Evolutionary conservation across 2,797 vertebrate species (phyloP).

Genomic region (Ispidina lecontei): DNA sequence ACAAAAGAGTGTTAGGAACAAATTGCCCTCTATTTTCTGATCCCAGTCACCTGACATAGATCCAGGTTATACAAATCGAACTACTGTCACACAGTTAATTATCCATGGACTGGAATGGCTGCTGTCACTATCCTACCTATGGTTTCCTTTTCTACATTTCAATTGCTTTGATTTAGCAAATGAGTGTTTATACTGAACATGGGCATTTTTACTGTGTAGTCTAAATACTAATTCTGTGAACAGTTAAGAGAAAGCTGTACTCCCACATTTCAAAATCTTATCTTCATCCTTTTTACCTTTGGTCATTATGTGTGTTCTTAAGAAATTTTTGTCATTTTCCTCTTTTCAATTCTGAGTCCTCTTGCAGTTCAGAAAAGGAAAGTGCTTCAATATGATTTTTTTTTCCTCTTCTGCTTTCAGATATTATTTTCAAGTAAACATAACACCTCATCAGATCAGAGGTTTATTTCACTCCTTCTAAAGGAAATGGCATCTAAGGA

Average conservation of each 20-base stretch:
- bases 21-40: slow-evolving; percentile 36
- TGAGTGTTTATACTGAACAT: not conserved
- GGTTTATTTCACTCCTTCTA: not conserved
- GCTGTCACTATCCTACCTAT: not conserved
- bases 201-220: not conserved
- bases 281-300: not conserved
- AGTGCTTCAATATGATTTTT: not conserved
- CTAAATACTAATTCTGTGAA: not conserved
- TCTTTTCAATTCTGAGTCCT: not conserved
- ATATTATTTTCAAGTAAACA: slow-evolving; percentile 1
- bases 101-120: not conserved
- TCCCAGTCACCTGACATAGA: not conserved
- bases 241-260: not conserved
- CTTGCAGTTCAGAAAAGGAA: not conserved
- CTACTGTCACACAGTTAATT: not conserved
- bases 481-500: slow-evolving; percentile 16
- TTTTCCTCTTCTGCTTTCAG: not conserved
- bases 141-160: not conserved
- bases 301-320: not conserved
- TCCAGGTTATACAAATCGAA: slow-evolving; percentile 5
- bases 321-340: not conserved
- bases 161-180: not conserved
- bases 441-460: not conserved
- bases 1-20: not conserved
- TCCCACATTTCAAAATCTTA: not conserved